These are phyloP conservation scores for Rotaria socialis DNA, from an alignment of 2,888 invertebrate genomes.

Conservation along the genomic window DNA sequence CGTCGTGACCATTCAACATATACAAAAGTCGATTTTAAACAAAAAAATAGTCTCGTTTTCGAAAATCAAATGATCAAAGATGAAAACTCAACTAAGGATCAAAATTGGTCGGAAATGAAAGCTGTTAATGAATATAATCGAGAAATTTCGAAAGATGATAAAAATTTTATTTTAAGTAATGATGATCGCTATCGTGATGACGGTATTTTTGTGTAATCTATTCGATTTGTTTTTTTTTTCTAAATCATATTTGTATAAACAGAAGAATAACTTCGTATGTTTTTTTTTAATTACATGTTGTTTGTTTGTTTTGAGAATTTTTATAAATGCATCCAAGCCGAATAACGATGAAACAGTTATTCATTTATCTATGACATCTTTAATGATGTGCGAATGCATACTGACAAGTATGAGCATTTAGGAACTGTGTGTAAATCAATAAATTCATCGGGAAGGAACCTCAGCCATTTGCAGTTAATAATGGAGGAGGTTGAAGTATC, in stretches of 20 bases:
- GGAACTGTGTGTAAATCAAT: no score
- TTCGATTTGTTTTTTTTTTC: not conserved
- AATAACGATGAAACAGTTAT: no score
- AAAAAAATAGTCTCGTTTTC: not conserved
- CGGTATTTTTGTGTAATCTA: not conserved
- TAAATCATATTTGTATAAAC: not conserved
- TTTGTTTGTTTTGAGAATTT: conserved; percentile 11
- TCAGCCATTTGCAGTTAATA: no score
- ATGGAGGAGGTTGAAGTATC: no score
- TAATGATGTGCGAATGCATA: no score
- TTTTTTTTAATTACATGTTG: not conserved
- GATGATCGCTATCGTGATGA: not conserved
- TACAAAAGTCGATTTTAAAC: not conserved
- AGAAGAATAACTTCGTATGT: not conserved
- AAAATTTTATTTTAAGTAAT: not conserved
- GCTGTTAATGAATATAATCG: not conserved
- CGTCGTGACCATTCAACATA: not conserved
- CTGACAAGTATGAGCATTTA: no score
- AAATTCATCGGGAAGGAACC: no score
- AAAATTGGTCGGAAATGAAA: not conserved
- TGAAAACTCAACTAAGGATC: not conserved
- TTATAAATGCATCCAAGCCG: not conserved
- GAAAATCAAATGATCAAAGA: not conserved
- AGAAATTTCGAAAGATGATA: not conserved
- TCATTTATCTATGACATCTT: no score